phyloP scores from a whole-genome alignment of 2,113 vertebrate genomes.

The Percopsis transmontana region DNA sequence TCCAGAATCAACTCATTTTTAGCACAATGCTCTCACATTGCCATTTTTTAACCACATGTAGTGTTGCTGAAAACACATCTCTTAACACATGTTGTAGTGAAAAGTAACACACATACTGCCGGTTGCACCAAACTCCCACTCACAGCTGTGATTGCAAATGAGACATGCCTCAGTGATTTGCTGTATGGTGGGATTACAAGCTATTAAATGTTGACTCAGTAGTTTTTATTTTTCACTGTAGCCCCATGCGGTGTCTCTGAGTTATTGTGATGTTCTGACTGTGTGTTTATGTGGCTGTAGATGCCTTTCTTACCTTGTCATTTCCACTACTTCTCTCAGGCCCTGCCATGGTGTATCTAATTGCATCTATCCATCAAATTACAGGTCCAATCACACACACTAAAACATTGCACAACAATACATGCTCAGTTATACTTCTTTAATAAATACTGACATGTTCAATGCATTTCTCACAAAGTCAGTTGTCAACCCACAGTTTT shows the following conservation, averaged over 20 bases:
- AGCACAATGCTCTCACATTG: neutral
- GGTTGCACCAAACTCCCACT: neutral
- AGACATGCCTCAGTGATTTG: neutral
- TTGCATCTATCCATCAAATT: conserved; percentile 40
- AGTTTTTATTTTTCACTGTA: neutral
- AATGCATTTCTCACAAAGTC: neutral
- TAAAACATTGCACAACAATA: neutral
- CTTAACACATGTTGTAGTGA: neutral
- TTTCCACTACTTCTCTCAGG: conserved; percentile 30
- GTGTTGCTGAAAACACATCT: neutral
- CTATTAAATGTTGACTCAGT: neutral
- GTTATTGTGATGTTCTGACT: conserved; percentile 13
- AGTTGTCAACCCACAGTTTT: neutral
- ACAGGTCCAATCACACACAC: conserved; percentile 25
- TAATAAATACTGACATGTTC: neutral
- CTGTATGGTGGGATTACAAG: neutral
- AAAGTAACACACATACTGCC: neutral
- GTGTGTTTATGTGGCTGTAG: conserved; percentile 17
- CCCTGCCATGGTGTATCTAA: conserved; percentile 51
- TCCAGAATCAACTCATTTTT: neutral
- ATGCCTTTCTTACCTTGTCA: conserved; percentile 39
- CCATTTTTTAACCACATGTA: neutral
- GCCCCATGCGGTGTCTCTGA: conserved; percentile 9
- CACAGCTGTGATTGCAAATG: neutral
- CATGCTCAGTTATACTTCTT: neutral